Evolutionary conservation across 64 coral and sea anemone genomes (phyloP), one percentile per base, ranked within the genome.

Genomic region (Montipora capricornis): DNA sequence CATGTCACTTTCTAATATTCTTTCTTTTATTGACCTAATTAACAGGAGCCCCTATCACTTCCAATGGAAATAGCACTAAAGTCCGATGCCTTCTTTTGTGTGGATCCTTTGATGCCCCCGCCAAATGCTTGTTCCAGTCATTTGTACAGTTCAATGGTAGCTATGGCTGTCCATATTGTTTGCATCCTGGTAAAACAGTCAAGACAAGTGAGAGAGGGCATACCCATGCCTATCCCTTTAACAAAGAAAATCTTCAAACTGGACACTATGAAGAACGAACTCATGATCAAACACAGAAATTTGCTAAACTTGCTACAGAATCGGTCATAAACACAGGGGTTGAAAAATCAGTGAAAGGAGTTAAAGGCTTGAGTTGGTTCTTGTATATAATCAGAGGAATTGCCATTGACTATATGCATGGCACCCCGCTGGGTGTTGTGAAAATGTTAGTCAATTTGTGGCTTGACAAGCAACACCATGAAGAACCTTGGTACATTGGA

Each of bases 91-190:
- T 87, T 87, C n/a, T 87, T 16, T 61, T 87, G 15, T 61, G 60
- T 73, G 84, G 84, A 11, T 47, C 26, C 16, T 87, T 87, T 74
- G 84, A 87, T 87, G 19, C 84, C 29, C 84, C 84, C 73, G 84
- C 66, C 20, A 87, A 61, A 74, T 87, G 84, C 51, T 47, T 87
- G 1, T 87, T 87, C 73, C 84, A 87, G 73, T 37, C 37, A 37
- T 37, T 37, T 37, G 37, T 37, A 37, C 37, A 37, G 37, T 37
- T 37, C 37, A 37, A 2, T 37, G 37, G 37, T 37, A 37, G 37
- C 37, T 37, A 37, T 37, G 37, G 37, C 37, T 37, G 37, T 47
- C 59, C 57, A 57, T 85, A 85, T 26, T 85, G 82, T 85, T 85
- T 85, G 64, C 44, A 64, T 53, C 82, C 82, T 20, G 82, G 82